A percentile compares a stretch with the other conserved stretches of the same genome.
Evolutionary conservation across 2,888 invertebrate genomes (phyloP).

Genomic region (Eristalinus sepulchralis): DNA sequence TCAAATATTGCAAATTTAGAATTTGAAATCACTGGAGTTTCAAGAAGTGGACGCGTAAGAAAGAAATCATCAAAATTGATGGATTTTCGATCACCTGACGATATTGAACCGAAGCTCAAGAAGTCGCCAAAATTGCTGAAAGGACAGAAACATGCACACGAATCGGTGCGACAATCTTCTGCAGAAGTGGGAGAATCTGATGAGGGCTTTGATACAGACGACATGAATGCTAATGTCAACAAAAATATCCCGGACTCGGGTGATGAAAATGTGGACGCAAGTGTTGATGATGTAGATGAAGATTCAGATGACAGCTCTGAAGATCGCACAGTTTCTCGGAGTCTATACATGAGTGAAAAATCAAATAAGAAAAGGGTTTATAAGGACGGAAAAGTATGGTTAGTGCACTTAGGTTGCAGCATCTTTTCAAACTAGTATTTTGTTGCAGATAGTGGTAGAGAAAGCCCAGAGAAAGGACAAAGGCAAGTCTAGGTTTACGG

Average conservation of each 20-base stretch:
- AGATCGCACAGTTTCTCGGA: slow-evolving; percentile 78
- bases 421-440: slow-evolving; percentile 48
- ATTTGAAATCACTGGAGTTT: slow-evolving; percentile 92
- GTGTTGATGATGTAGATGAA: slow-evolving; percentile 73
- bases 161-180: slow-evolving; percentile 19
- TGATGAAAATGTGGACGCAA: slow-evolving; percentile 71
- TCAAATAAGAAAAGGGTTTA: slow-evolving; percentile 88
- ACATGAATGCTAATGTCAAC: slow-evolving; percentile 68
- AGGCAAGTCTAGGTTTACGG: slow-evolving; percentile 90
- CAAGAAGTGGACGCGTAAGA: slow-evolving; percentile 93
- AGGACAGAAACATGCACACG: slow-evolving; percentile 33
- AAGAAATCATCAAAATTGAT: slow-evolving; percentile 97
- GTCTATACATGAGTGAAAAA: slow-evolving; percentile 90
- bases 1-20: slow-evolving; percentile 80
- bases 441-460: slow-evolving; percentile 82
- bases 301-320: slow-evolving; percentile 75
- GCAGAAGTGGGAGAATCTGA: slow-evolving; percentile 60
- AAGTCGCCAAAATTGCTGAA: slow-evolving; percentile 72
- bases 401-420: not conserved
- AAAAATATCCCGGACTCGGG: slow-evolving; percentile 69
- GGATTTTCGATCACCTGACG: slow-evolving; percentile 96
- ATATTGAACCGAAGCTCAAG: slow-evolving; percentile 83
- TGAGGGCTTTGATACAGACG: slow-evolving; percentile 65
- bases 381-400: slow-evolving; percentile 82
- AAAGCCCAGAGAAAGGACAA: slow-evolving; percentile 91